Conservation (phyloP, 2,113 vertebrate genomes). For the Tetrax tetrax region DNA sequence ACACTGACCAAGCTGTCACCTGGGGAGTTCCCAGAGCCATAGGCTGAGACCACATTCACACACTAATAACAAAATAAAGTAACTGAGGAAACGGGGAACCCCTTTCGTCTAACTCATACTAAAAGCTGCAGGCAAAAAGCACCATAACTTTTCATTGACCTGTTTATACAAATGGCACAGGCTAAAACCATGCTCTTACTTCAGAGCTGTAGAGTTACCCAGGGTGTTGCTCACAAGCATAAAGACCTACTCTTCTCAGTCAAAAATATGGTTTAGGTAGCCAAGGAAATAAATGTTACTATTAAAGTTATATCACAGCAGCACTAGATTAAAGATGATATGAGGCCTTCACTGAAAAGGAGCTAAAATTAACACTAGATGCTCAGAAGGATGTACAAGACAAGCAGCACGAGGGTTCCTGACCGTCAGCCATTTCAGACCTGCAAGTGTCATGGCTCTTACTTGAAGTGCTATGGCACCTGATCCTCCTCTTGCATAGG, state of each 20-base stretch:
- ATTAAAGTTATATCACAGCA: neutral
- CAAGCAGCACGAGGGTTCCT: rapidly evolving
- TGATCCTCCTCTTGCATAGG: rapidly evolving
- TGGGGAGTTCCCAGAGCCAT: neutral
- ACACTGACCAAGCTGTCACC: neutral
- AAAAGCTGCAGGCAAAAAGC: neutral
- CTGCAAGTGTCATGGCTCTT: too few relatives aligned
- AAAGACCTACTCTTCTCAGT: neutral
- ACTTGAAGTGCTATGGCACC: rapidly evolving
- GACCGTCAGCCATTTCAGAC: neutral
- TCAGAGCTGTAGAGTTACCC: neutral
- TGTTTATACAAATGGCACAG: neutral
- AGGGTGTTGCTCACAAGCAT: neutral
- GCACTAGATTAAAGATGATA: neutral
- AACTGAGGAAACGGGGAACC: neutral
- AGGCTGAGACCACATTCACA: neutral
- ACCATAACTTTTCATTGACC: neutral
- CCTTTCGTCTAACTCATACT: neutral
- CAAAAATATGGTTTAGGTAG: neutral
- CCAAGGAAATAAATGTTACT: neutral
- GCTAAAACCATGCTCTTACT: neutral
- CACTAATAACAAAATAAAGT: neutral
- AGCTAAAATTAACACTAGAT: neutral
- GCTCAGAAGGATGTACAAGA: neutral
- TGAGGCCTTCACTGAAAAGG: neutral